Evolutionary conservation across 2,113 vertebrate genomes (phyloP), one percentile per base, ranked within the genome.

Genomic region (Elephas maximus): DNA sequence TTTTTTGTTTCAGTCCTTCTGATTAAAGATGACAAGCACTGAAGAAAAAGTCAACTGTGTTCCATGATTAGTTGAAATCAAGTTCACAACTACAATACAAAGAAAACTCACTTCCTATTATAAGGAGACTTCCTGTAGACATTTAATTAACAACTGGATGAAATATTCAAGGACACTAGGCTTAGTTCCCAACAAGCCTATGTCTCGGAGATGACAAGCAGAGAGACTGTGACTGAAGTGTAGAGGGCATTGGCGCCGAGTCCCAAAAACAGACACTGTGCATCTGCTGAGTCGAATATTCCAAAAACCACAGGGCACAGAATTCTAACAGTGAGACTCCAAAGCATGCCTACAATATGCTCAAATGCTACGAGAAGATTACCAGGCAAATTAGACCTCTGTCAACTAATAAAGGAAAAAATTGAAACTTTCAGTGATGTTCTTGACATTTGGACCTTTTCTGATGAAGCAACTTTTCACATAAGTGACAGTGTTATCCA

Each of bases 271-370:
- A 71, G 91, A 57, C 30, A 76, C 48, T 80, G 15, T 8, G 80
- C 23, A 48, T 97, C 89, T 97, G 83, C 90, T 78, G 62, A 97
- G 51, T 83, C 44, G 77, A 63, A 89, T 89, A 97, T 80, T 93
- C 67, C 6, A 74, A 63, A 94, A 95, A 76, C 87, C 30, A 76
- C 26, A 91, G 48, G 84, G 63, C 90, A 76, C 10, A 93, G 86
- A 76, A 90, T 94, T 91, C 30, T 83, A 89, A 76, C 57, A 80
- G 79, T 44, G 83, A 97, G 91, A 60, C 48, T 67, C 51, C 48
- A 73, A 92, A 93, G 79, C 77, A 79, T 69, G 60, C 44, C 26
- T 95, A 20, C 41, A 87, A 73, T 33, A 37, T 95, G 62, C 90
- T 89, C 82, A 83, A 60, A 90, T 95, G 41, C 51, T 89, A 15